These are phyloP conservation scores for Diploptera punctata DNA, from an alignment of 2,888 invertebrate species.

Conservation along the genomic window DNA sequence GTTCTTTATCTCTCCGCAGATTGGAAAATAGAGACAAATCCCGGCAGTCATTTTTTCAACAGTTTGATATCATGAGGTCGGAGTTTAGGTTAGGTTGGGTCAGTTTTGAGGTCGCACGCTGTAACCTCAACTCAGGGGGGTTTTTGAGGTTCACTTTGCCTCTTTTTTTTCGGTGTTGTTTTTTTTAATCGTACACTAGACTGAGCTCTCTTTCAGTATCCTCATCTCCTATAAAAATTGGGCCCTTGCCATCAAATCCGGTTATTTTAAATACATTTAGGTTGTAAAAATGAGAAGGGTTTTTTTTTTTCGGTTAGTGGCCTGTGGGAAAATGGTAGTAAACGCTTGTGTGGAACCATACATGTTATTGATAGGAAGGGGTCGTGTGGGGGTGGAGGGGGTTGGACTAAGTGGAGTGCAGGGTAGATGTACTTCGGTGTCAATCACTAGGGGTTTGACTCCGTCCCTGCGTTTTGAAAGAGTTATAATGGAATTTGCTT, in stretches of 20 bases:
- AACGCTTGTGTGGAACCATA: constrained; percentile 13
- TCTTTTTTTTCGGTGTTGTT: constrained; percentile 49
- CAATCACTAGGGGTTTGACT: constrained; percentile 29
- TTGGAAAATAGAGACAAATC: constrained; percentile 35
- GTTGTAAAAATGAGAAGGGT: background rate
- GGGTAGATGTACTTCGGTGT: constrained; percentile 27
- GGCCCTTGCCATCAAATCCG: constrained; percentile 6
- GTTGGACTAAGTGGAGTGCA: constrained; percentile 22
- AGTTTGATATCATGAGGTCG: constrained; percentile 38
- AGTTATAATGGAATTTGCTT: constrained; percentile 44
- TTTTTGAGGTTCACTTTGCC: constrained; percentile 48
- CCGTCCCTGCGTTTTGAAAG: constrained; percentile 33
- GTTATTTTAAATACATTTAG: constrained; percentile 10
- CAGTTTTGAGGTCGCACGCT: constrained; percentile 45
- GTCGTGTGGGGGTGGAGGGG: constrained; percentile 12
- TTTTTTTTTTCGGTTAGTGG: background rate
- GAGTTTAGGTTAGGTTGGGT: constrained; percentile 38
- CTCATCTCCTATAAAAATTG: constrained; percentile 27
- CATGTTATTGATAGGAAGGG: constrained; percentile 23
- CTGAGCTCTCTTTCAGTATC: constrained; percentile 32
- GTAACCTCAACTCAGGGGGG: constrained; percentile 44
- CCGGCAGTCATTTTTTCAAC: constrained; percentile 23
- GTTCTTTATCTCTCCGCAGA: constrained; percentile 28
- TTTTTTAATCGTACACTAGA: constrained; percentile 42
- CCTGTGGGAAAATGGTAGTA: constrained; percentile 26